phyloP scores from a whole-genome alignment of 2,888 invertebrate species.

The Scrobipalpa atriplicella region DNA sequence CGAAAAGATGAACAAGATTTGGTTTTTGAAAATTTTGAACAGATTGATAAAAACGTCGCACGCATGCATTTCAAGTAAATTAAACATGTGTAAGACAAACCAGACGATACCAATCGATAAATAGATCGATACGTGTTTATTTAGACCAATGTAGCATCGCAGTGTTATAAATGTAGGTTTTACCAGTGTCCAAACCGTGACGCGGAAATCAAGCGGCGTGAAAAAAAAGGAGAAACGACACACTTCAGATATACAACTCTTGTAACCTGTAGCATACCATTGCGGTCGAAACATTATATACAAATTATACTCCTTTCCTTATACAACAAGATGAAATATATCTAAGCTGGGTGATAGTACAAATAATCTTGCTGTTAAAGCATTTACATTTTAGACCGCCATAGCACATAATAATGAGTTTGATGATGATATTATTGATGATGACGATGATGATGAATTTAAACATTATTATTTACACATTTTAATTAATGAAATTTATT shows the following conservation, averaged over 20 bases:
- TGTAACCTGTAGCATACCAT: constrained; percentile 51
- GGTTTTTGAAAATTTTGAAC: background rate
- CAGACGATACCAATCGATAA: constrained; percentile 31
- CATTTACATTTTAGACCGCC: constrained; percentile 46
- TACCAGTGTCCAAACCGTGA: constrained; percentile 81
- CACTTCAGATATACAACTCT: constrained; percentile 73
- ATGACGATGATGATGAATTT: constrained; percentile 38
- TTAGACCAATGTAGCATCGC: constrained; percentile 52
- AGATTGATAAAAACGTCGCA: background rate
- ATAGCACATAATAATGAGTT: constrained; percentile 41
- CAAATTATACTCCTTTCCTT: background rate
- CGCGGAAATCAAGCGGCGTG: constrained; percentile 81
- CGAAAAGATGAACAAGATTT: background rate
- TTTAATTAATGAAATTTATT: constrained; percentile 3
- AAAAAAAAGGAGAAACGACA: constrained; percentile 80
- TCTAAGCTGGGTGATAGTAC: background rate
- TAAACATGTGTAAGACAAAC: constrained; percentile 12
- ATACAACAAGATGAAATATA: background rate
- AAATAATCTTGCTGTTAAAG: background rate
- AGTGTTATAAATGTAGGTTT: constrained; percentile 70
- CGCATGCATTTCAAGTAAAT: constrained; percentile 30
- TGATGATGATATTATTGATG: too few species aligned
- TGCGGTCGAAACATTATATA: constrained; percentile 46
- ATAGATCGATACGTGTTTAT: constrained; percentile 20
- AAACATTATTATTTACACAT: constrained; percentile 37